phyloP scores from a whole-genome alignment of 2,888 invertebrate genomes.

The Drosophila hamatofila region DNA sequence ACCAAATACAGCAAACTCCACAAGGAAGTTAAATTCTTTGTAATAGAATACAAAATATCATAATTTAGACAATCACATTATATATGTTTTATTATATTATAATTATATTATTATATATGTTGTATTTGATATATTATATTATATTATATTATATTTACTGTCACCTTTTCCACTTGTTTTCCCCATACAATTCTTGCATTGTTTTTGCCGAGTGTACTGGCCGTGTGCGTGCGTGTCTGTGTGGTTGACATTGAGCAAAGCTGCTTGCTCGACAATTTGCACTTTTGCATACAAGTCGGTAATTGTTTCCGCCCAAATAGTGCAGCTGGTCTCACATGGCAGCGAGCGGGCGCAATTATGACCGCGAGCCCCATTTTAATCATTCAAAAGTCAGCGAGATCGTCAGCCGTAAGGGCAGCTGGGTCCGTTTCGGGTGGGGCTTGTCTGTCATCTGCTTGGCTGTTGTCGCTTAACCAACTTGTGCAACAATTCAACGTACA shows the following conservation, averaged over 20 bases:
- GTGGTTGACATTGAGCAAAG: slow-evolving; percentile 68
- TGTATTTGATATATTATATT: too few relatives aligned
- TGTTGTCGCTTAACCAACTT: slow-evolving; percentile 55
- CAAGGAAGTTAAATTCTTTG: too few relatives aligned
- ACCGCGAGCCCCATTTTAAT: slow-evolving; percentile 56
- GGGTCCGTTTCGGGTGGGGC: slow-evolving; percentile 39
- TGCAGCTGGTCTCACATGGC: slow-evolving; percentile 54
- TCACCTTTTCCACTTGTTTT: too few relatives aligned
- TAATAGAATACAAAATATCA: too few relatives aligned
- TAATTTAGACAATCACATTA: too few relatives aligned
- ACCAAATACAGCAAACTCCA: too few relatives aligned
- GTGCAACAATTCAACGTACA: slow-evolving; percentile 60
- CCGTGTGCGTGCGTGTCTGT: slow-evolving; percentile 33
- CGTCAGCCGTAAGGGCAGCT: slow-evolving; percentile 44
- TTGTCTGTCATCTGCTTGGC: slow-evolving; percentile 15
- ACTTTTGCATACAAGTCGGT: slow-evolving; percentile 78
- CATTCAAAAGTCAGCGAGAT: slow-evolving; percentile 68
- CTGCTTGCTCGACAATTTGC: slow-evolving; percentile 65
- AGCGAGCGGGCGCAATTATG: slow-evolving; percentile 40
- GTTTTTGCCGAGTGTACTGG: background rate
- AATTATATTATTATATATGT: too few relatives aligned
- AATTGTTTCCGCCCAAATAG: slow-evolving; percentile 74
- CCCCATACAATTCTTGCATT: too few relatives aligned
- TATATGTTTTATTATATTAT: too few relatives aligned
- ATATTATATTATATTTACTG: too few relatives aligned